Evolutionary conservation across 2,888 invertebrate genomes (phyloP), one percentile per base, ranked within the genome.

Genomic region (Agapostemon virescens): DNA sequence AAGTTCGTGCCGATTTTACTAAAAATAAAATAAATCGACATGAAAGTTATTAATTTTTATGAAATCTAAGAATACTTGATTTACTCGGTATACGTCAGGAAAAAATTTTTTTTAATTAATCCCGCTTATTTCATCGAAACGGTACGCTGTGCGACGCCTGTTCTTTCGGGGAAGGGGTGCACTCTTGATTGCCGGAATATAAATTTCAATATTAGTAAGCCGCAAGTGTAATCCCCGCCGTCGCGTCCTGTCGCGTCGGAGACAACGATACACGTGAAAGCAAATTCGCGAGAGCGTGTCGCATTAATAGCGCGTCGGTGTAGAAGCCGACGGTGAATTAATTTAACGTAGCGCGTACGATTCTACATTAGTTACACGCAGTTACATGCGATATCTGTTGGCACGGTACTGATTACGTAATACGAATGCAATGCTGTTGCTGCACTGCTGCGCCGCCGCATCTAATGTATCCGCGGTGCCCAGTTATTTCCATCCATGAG

Each of bases 241-340:
- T n/a, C n/a, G 49, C n/a, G 49, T n/a, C 49, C n/a, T n/a, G 49
- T 3, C 49, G 30, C 61, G 20, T 33, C 33, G 77, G 85, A 84
- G 85, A 84, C 79, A 79, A 61, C 69, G 69, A 73, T 77, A 75
- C 63, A 64, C 67, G 68, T 42, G 40, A 55, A 52, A 58, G 69
- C 72, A 58, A 42, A 68, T 30, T 69, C 76, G 40, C 55, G 72
- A 52, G 30, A 77, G 64, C 73, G 58, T 72, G 80, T 68, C 84
- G 79, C 83, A 85, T 85, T 88, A 88, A 88, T 88, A 85, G 87
- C 74, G 87, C 74, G 79, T 75, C 81, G 79, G 79, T 84, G 86
- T 83, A 83, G 85, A 86, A 88, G 84, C 84, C 79, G 79, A 83
- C 77, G 85, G 82, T 83, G 86, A 87, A 86, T 88, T 88, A 86